phyloP scores from a whole-genome alignment of 2,113 vertebrate genomes.

The Melospiza georgiana region DNA sequence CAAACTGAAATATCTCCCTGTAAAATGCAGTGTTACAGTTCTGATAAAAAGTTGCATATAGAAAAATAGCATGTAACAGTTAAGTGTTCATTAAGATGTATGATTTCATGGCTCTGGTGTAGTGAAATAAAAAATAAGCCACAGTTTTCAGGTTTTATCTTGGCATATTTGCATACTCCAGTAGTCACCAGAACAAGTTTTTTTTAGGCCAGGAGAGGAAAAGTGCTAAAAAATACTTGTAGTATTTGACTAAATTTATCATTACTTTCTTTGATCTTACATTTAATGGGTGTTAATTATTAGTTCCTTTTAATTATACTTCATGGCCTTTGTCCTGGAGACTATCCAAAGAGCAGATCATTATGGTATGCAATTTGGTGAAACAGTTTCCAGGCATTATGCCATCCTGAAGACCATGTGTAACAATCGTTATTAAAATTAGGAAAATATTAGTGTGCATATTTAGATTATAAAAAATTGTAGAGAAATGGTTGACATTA shows the following conservation, averaged over 20 bases:
- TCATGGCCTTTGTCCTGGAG: slow-evolving; percentile 78
- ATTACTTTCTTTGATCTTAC: slow-evolving; percentile 62
- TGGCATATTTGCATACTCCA: slow-evolving; percentile 4
- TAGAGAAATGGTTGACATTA: slow-evolving; percentile 30
- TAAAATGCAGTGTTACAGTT: neutral
- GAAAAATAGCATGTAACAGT: neutral
- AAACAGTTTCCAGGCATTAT: slow-evolving; percentile 77
- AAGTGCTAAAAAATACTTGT: slow-evolving; percentile 13
- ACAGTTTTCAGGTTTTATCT: neutral
- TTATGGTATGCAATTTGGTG: slow-evolving; percentile 74
- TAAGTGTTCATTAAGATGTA: slow-evolving; percentile 1
- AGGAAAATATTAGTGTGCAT: slow-evolving; percentile 74
- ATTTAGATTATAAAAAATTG: slow-evolving; percentile 66
- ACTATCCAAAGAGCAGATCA: slow-evolving; percentile 77
- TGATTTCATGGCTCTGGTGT: slow-evolving; percentile 9
- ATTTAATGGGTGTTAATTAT: slow-evolving; percentile 80
- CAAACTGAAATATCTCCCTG: neutral
- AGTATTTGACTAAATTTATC: slow-evolving; percentile 67
- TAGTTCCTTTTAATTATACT: slow-evolving; percentile 82
- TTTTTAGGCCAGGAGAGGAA: slow-evolving; percentile 34
- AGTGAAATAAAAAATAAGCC: neutral
- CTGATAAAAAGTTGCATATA: neutral
- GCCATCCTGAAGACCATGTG: slow-evolving; percentile 70
- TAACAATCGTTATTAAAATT: slow-evolving; percentile 74
- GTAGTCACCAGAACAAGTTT: neutral